Percentiles rank a stretch among this genome's conserved stretches.
Evolutionary conservation across 2,113 vertebrate genomes (phyloP).

Genomic region (Silurus glanis): DNA sequence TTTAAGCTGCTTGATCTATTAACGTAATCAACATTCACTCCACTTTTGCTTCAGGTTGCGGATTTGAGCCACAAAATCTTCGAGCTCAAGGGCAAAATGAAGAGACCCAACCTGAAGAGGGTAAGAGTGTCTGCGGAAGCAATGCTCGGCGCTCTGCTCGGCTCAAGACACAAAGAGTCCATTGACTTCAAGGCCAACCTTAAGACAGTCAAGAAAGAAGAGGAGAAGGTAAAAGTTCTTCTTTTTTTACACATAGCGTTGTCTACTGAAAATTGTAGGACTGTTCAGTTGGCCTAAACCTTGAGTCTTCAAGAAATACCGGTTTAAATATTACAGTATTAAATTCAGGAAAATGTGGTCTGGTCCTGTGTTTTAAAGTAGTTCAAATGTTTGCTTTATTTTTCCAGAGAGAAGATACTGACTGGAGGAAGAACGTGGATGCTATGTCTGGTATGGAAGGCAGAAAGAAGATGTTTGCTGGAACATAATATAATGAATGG

Average conservation of each 20-base stretch:
- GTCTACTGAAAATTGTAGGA: background rate
- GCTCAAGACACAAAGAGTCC: slow-evolving; percentile 66
- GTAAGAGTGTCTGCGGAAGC: slow-evolving; percentile 74
- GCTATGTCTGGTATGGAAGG: slow-evolving; percentile 71
- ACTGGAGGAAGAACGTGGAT: slow-evolving; percentile 70
- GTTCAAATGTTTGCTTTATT: background rate
- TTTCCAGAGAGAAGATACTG: slow-evolving; percentile 61
- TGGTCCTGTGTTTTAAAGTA: background rate
- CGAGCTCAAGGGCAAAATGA: slow-evolving; percentile 80
- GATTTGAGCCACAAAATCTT: slow-evolving; percentile 74
- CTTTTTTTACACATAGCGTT: background rate
- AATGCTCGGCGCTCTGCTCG: slow-evolving; percentile 68
- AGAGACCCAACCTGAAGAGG: slow-evolving; percentile 74
- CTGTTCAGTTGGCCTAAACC: background rate
- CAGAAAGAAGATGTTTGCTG: slow-evolving; percentile 68
- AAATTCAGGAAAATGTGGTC: background rate
- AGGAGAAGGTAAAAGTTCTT: slow-evolving; percentile 68
- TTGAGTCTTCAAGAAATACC: background rate
- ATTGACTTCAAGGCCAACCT: slow-evolving; percentile 76
- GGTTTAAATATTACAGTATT: background rate
- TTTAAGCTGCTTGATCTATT: background rate
- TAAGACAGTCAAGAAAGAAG: slow-evolving; percentile 79
- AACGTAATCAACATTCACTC: background rate
- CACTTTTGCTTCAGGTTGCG: slow-evolving; percentile 59
- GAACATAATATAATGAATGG: background rate